A percentile compares a stretch with the other conserved stretches of the same genome.
Conservation (phyloP, 2,888 invertebrate genomes). For the Cataglyphis altisquamis region DNA sequence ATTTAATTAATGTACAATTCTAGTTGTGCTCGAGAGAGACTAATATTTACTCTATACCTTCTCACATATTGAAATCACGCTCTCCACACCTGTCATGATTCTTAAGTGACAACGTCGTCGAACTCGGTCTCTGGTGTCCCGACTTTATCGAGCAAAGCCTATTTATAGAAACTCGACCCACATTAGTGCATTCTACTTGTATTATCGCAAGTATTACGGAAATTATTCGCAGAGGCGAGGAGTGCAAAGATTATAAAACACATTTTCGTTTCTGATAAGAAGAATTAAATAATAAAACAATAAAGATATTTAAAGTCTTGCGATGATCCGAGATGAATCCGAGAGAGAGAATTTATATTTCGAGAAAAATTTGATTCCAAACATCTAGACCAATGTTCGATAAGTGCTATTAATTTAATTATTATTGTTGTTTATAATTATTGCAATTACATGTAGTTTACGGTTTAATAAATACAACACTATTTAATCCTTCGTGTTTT, state of each 20-base stretch:
- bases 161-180: constrained; percentile 49
- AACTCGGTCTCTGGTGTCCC: background rate
- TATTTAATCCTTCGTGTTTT: constrained; percentile 6
- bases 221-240: constrained; percentile 1
- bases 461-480: constrained; percentile 14
- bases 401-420: too few relatives aligned
- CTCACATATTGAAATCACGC: constrained; percentile 11
- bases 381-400: too few relatives aligned
- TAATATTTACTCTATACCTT: background rate
- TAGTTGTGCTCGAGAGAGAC: background rate
- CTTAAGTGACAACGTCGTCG: constrained; percentile 21
- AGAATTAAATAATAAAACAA: background rate
- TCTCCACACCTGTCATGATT: constrained; percentile 5
- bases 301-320: background rate
- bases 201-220: constrained; percentile 21
- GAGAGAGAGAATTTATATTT: background rate
- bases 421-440: constrained; percentile 5
- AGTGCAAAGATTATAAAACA: background rate
- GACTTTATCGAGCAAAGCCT: constrained; percentile 40
- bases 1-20: background rate
- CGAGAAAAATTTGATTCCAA: too few relatives aligned
- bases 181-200: constrained; percentile 27
- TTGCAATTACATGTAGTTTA: constrained; percentile 16
- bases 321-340: constrained; percentile 26
- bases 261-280: constrained; percentile 35